Conservation (phyloP, 2,113 vertebrate species). For the Chionis minor region DNA sequence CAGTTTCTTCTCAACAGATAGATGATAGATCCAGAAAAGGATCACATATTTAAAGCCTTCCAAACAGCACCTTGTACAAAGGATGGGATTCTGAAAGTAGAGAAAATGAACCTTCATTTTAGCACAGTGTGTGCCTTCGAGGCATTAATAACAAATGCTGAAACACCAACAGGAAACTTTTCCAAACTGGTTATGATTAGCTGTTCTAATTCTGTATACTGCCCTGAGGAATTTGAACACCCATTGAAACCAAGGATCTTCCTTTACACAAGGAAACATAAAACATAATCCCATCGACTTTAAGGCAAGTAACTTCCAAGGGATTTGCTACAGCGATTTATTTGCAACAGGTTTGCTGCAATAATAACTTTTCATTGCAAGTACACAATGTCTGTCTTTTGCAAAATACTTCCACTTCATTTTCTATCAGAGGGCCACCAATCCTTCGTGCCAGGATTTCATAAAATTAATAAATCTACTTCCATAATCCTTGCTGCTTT, state of each 20-base stretch:
- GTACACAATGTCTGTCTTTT: conserved; percentile 39
- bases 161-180: conserved; percentile 10
- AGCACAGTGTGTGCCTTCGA: not conserved
- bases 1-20: not conserved
- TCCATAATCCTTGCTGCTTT: conserved; percentile 70
- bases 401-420: conserved; percentile 50
- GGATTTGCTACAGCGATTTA: conserved; percentile 19
- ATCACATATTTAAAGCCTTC: not conserved
- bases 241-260: conserved; percentile 10
- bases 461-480: conserved; percentile 75
- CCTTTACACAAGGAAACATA: not conserved
- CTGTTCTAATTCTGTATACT: not conserved
- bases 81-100: not conserved
- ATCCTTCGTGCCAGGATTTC: conserved; percentile 60
- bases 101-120: not conserved
- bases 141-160: not conserved
- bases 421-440: conserved; percentile 58
- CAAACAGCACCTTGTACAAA: not conserved
- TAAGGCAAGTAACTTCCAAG: conserved; percentile 8
- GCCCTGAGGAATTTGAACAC: not conserved
- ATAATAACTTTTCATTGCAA: conserved; percentile 47
- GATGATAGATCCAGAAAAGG: not conserved
- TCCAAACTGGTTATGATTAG: not conserved
- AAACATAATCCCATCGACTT: conserved; percentile 18
- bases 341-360: conserved; percentile 36